These are phyloP conservation scores for Crocodylus rhombifer DNA, from an alignment of 2,797 vertebrate species.

Conservation along the genomic window DNA sequence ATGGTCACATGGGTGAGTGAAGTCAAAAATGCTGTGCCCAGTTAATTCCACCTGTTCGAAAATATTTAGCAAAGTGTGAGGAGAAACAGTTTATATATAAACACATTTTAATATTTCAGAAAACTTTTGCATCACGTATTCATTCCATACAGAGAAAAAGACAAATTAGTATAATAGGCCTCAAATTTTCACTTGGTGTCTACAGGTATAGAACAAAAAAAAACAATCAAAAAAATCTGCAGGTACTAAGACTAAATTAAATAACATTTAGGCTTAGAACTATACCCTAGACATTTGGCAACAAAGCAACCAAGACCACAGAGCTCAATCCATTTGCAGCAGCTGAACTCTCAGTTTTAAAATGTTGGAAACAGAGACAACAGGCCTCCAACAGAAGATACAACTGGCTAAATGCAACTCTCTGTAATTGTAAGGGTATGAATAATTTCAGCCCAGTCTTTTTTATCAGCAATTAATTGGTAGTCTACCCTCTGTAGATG, in stretches of 20 bases:
- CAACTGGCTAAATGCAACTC: too few species aligned
- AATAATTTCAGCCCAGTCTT: not conserved
- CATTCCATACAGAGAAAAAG: not conserved
- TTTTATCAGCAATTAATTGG: not conserved
- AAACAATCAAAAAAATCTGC: too few species aligned
- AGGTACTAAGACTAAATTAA: not conserved
- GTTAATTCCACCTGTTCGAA: slow-evolving; percentile 92
- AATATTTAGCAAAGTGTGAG: slow-evolving; percentile 33
- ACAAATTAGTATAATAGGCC: not conserved
- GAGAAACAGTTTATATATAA: not conserved
- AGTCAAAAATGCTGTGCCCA: slow-evolving; percentile 99
- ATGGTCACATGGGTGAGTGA: slow-evolving; percentile 98
- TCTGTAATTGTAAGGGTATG: not conserved
- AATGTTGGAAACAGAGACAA: not conserved
- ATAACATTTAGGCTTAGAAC: not conserved
- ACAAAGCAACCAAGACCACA: not conserved
- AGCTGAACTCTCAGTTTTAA: not conserved
- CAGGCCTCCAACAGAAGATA: not conserved
- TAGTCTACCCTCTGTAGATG: too few species aligned
- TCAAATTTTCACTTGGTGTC: not conserved
- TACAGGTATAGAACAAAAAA: too few species aligned
- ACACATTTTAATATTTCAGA: not conserved
- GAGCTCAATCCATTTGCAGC: rapidly evolving
- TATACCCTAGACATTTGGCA: not conserved
- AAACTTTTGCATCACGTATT: not conserved